Base-by-base conservation (phyloP, 2,797 vertebrate genomes). In the Propithecus deckenii region DNA sequence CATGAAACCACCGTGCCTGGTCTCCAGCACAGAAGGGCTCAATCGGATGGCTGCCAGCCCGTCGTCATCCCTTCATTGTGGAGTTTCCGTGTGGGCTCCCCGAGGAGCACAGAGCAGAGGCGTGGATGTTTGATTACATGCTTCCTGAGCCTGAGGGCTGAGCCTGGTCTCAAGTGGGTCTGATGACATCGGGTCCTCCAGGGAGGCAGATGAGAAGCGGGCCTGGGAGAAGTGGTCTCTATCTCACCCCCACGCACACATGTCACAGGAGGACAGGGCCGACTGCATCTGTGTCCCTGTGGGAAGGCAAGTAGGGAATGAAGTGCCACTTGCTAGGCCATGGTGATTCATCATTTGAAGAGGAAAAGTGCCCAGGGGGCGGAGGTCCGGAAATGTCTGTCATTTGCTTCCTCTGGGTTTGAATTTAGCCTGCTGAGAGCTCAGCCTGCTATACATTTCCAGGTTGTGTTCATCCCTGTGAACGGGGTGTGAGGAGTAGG, bases 61-160 rank as follows among this genome's bases (percentile, higher is more conserved):
- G 41, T 22, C 8, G 0, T 9, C 2, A 0, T 14, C n/a, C 17
- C 38, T 0, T 10, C 2, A 15, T 1, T 12, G 48, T 38, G 46
- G 30, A 41, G 15, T 1, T 5, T 1, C 1, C 12, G 10, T 35
- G 25, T 67, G 89, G 52, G 57, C n/a, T 41, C 22, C 23, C 15
- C 0, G 20, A 14, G n/a, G 50, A 71, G 81, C 38, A n/a, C 0
- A 2, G 79, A 23, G 35, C 28, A 2, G 32, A 6, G 41, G 4
- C 4, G 23, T 46, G 79, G 28, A 9, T 9, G 8, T 22, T 7
- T n/a, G 5, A 25, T 11, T 0, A n/a, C 23, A 22, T 0, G 1
- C 30, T 72, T 87, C 32, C 67, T 83, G 69, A 18, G 22, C 22
- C 0, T 0, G 0, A 52, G n/a, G 17, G 4, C 52, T 20, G 18